Evolutionary conservation across 2,113 vertebrate genomes (phyloP), one percentile per base, ranked within the genome.

Genomic region (Glaucidium brasilianum): DNA sequence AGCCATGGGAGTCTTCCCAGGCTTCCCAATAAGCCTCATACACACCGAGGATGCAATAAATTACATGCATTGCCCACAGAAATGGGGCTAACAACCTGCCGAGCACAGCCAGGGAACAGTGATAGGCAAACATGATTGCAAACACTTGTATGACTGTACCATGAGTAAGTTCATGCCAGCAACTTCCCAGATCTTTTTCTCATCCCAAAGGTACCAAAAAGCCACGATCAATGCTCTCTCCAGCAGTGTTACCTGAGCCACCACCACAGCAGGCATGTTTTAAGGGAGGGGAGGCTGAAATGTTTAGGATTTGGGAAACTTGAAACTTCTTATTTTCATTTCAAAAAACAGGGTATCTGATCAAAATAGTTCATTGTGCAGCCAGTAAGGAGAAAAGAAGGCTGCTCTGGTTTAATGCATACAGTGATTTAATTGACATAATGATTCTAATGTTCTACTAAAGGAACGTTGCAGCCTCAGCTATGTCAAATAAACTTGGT

Each of bases 271-370:
- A 27, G 73, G n/a, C 5, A 5, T 2, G 5, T 25, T 37, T 52
- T 10, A 5, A 26, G 16, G 43, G 43, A 12, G 20, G 34, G 25
- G 1, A 0, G 1, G 1, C 34, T 73, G 49, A 39, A 41, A 58
- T 14, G 10, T 43, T 55, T 34, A 25, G 37, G 41, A 11, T 14
- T 47, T 2, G 5, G 52, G 35, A 35, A 80, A 17, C 39, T 15
- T 4, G 22, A 86, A 53, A 19, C 25, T 45, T 25, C 16, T 66
- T 10, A 0, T n/a, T 77, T 64, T n/a, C 15, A 2, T 59, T 47
- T 13, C 9, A 17, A 47, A 60, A 76, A 27, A 32, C 3, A 19
- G n/a, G 59, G 6, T 6, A 27, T 13, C 63, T 56, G 91, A 74
- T 47, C 52, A 35, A 71, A 60, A 15, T 1, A 58, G 12, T 13